Evolutionary conservation across 1,140 invertebrate species (phyloP).

Genomic region (Zophobas atratus): DNA sequence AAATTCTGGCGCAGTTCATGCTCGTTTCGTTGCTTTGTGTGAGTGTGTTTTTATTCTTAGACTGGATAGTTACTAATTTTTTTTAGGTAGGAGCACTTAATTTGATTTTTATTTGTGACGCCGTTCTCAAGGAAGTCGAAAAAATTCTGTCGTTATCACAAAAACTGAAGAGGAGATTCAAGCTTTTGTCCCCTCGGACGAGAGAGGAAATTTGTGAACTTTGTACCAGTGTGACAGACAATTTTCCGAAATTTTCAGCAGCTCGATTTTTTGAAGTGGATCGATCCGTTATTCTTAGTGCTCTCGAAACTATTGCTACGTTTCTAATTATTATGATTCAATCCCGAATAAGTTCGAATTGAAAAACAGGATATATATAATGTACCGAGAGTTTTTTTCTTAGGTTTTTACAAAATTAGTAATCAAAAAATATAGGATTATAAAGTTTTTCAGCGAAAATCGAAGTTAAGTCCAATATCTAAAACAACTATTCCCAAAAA

Average conservation of each 20-base stretch:
- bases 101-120: neutral
- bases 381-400: too few relatives aligned
- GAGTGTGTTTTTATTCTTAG: neutral
- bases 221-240: neutral
- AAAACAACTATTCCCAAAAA: too few relatives aligned
- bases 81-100: neutral
- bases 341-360: neutral
- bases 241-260: neutral
- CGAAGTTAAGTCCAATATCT: too few relatives aligned
- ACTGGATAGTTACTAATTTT: neutral
- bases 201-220: neutral
- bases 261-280: neutral
- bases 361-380: neutral
- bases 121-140: neutral
- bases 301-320: neutral
- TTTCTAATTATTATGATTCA: slow-evolving; percentile 1
- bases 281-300: neutral
- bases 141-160: neutral
- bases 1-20: neutral
- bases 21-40: neutral
- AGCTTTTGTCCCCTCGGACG: neutral
- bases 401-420: too few relatives aligned
- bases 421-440: too few relatives aligned
- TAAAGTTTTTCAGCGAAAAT: too few relatives aligned
- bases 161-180: neutral